phyloP scores from a whole-genome alignment of 2,797 vertebrate species.

The Anolis apletophallus region DNA sequence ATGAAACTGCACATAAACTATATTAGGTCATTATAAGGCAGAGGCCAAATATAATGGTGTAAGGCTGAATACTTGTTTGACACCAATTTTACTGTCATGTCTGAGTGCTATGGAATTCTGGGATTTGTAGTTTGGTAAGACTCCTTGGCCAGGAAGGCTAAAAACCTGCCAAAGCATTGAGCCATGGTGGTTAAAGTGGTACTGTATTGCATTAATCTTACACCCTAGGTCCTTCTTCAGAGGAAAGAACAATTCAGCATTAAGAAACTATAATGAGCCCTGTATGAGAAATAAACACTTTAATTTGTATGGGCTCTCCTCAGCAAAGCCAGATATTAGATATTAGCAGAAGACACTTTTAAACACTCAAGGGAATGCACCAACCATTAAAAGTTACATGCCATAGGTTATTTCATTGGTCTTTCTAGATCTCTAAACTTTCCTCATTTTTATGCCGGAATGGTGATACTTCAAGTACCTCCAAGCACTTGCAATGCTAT shows the following conservation, averaged over 20 bases:
- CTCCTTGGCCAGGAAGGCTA: too few species aligned
- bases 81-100: too few species aligned
- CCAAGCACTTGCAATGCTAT: background rate
- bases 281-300: background rate
- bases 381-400: background rate
- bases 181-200: background rate
- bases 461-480: background rate
- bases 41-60: too few species aligned
- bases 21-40: too few species aligned
- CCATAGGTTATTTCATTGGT: background rate
- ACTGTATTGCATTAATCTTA: background rate
- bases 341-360: background rate
- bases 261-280: background rate
- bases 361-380: background rate
- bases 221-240: background rate
- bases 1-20: too few species aligned
- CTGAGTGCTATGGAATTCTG: too few species aligned
- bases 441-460: background rate
- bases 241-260: background rate
- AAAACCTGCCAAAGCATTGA: too few species aligned
- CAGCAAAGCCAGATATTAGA: background rate
- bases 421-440: conserved; percentile 10
- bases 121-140: too few species aligned
- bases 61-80: too few species aligned
- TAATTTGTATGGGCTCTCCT: background rate